Base-by-base conservation (phyloP, 1,140 invertebrate genomes). In the Drosophila guanche region DNA sequence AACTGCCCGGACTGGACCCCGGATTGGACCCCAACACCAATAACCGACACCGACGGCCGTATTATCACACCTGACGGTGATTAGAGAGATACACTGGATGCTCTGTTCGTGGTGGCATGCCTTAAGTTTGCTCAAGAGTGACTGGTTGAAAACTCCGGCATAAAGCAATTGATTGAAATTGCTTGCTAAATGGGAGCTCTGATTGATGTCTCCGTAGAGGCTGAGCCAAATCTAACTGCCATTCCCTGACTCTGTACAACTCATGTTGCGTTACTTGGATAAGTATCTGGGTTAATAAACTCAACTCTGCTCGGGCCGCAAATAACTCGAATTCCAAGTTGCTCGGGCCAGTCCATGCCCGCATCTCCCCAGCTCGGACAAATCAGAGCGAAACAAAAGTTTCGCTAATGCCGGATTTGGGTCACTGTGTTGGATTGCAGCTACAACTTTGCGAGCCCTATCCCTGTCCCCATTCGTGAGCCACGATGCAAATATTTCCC, bases 1-100 rank as follows among this genome's bases (percentile, higher is more conserved):
- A 85, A 85, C 81, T 86, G 72, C 70, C 57, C 72, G 27, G 29
- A 69, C 25, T 22, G 20, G n/a, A 4, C 7, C 33, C 10, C 46
- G 46, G 33, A 60, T 42, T 29, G 69, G 27, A 16, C 23, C 7
- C 16, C 10, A 12, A 41, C 40, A 29, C 29, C 27, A 6, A 7
- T 0, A 2, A 2, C 27, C 23, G 33, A 63, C 47, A 51, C 48
- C 54, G 58, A 50, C 43, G 42, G 58, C 53, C 66, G 65, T 67
- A 86, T 86, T 86, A 84, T 76, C 67, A 59, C 81, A 86, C 80
- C 81, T 81, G 77, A 53, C 68, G 57, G 72, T 75, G 77, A 86
- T 85, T 80, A 80, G 72, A 73, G 43, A 62, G 59, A 46, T 50
- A 47, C 55, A 25, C 25, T 42, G 54, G 54, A 22, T 60, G 58